Percentiles rank a stretch among this genome's conserved stretches.
These are phyloP conservation scores for Dryobotodes eremita DNA, from an alignment of 2,888 invertebrate species.

Conservation along the genomic window DNA sequence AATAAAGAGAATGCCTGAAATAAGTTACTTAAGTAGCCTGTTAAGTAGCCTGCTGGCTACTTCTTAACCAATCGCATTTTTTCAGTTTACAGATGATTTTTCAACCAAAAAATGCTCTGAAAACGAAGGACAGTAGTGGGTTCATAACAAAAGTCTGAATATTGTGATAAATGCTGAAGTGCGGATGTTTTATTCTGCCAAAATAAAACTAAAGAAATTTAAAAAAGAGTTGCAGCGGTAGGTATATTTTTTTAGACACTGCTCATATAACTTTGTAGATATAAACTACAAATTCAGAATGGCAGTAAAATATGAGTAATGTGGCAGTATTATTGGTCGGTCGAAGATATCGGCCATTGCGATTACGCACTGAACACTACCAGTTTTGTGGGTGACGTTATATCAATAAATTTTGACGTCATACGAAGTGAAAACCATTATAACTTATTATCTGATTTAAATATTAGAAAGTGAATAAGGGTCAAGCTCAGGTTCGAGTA, in stretches of 20 bases:
- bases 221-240: slow-evolving; percentile 2
- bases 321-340: slow-evolving; percentile 30
- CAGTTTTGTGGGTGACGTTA: slow-evolving; percentile 38
- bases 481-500: slow-evolving; percentile 21
- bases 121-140: not conserved
- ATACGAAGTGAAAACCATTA: slow-evolving; percentile 45
- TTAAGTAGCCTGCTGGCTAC: not conserved
- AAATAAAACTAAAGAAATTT: slow-evolving; percentile 12
- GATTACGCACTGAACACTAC: slow-evolving; percentile 19
- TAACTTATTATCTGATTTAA: slow-evolving; percentile 46
- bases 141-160: not conserved
- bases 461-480: slow-evolving; percentile 61
- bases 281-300: slow-evolving; percentile 21
- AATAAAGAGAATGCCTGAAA: not conserved
- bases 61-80: not conserved
- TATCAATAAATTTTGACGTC: slow-evolving; percentile 46
- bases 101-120: not conserved
- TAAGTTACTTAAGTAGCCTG: not conserved
- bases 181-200: not conserved
- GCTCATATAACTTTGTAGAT: slow-evolving; percentile 7
- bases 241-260: slow-evolving; percentile 10
- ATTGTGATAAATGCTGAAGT: not conserved
- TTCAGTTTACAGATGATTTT: not conserved
- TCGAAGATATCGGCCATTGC: slow-evolving; percentile 24
- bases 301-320: slow-evolving; percentile 31